Base-by-base conservation (phyloP, 2,888 invertebrate species). In the Petrolisthes manimaculis region DNA sequence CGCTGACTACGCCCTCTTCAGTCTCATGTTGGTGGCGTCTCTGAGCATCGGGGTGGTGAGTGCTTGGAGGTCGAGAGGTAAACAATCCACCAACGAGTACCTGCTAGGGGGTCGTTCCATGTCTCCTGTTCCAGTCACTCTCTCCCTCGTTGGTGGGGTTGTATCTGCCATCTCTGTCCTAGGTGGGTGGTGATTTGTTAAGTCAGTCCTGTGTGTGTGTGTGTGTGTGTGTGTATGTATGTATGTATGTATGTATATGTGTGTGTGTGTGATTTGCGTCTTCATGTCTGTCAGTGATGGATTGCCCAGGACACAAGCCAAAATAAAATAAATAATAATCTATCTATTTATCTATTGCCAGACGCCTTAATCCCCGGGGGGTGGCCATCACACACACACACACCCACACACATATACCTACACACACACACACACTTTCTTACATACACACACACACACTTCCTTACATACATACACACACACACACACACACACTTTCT, bases 1-100 rank as follows among this genome's bases (percentile, higher is more conserved):
- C 18, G 67, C 67, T 24, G 82, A 82, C 69, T 82, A 61, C 21
- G 67, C 51, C 18, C 61, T 82, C 18, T 82, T 82, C 18, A 51
- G n/a, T 67, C 69, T 82, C 14, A 82, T 82, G 82, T n/a, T 82
- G 69, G 82, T 82, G 24, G 82, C 51, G 9, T 82, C 82, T 2
- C 61, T 67, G 67, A 5, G 9, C 24, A 82, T 82, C 37, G 82
- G 82, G 51, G 14, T 82, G 21, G 24, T 14, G 4, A 82, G 37
- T 51, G 61, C 82, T 67, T 9, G 67, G 18, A 82, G 18, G 82
- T 24, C 51, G 51, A 82, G 51, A 37, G n/a, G 51, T 18, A 51
- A 14, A 8, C 14, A 61, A 5, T 69, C 83, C n/a, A 83, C 21
- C 4, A 53, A 69, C 14, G n/a, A 71, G n/a, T 71, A 54, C 18